Evolutionary conservation across 2,113 vertebrate genomes (phyloP).

Genomic region (Poecile atricapillus): DNA sequence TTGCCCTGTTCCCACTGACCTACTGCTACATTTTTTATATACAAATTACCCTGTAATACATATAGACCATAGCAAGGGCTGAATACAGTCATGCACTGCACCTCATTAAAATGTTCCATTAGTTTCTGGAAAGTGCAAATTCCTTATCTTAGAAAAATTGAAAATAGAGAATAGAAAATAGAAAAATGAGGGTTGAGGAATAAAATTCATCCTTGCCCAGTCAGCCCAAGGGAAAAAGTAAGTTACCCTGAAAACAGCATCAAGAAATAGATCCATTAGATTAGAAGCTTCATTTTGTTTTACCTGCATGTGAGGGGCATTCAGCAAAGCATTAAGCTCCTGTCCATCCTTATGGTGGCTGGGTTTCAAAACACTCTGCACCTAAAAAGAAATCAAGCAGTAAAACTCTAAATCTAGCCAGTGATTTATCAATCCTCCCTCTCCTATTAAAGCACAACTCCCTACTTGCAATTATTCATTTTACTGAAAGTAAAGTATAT

Average conservation of each 20-base stretch:
- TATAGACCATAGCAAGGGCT: not conserved
- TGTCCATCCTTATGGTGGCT: conserved; percentile 86
- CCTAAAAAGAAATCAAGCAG: conserved; percentile 72
- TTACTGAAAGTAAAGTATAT: not conserved
- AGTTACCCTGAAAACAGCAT: not conserved
- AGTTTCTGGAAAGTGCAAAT: not conserved
- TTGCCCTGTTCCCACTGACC: not conserved
- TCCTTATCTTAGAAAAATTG: not conserved
- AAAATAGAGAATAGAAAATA: not conserved
- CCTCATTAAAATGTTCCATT: not conserved
- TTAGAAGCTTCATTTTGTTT: not conserved
- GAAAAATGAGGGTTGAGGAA: not conserved
- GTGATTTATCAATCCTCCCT: not conserved
- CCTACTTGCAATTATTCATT: not conserved
- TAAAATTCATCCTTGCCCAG: not conserved
- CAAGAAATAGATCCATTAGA: not conserved
- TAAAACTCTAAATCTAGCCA: not conserved
- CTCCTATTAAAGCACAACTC: not conserved
- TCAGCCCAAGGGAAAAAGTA: not conserved
- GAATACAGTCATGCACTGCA: not conserved
- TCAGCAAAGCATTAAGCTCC: conserved; percentile 87
- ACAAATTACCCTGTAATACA: not conserved
- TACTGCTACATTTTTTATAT: not conserved
- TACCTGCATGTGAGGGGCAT: conserved; percentile 90
- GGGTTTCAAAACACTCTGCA: conserved; percentile 86